phyloP scores from a whole-genome alignment of 2,888 invertebrate genomes.

The Peribatodes rhomboidaria region DNA sequence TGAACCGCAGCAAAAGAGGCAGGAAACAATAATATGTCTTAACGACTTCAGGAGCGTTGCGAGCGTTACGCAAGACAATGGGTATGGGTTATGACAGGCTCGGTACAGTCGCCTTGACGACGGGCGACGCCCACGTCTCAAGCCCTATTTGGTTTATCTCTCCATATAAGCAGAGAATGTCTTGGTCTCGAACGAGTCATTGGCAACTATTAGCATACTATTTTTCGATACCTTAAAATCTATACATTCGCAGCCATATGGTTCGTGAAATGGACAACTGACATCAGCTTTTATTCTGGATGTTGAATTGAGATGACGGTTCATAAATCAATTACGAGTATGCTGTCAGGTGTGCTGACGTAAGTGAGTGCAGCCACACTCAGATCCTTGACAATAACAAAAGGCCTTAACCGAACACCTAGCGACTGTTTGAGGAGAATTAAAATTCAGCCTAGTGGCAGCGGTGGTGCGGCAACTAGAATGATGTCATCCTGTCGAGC shows the following conservation, averaged over 20 bases:
- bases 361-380: conserved; percentile 51
- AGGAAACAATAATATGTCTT: conserved; percentile 76
- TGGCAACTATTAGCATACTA: conserved; percentile 67
- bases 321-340: conserved; percentile 39
- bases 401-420: conserved; percentile 56
- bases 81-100: conserved; percentile 63
- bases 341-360: conserved; percentile 51
- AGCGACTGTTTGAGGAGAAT: conserved; percentile 67
- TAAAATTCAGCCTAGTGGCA: conserved; percentile 70
- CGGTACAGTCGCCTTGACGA: conserved; percentile 64
- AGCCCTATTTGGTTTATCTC: conserved; percentile 73
- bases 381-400: conserved; percentile 61
- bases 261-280: conserved; percentile 37
- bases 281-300: conserved; percentile 39
- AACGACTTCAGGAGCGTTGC: conserved; percentile 63
- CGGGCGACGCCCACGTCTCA: conserved; percentile 75
- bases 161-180: conserved; percentile 79
- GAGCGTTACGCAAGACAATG: conserved; percentile 78
- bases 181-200: conserved; percentile 64
- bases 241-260: conserved; percentile 62
- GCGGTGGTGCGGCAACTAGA: conserved; percentile 52
- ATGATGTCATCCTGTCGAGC: conserved; percentile 75
- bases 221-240: conserved; percentile 67
- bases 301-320: conserved; percentile 32
- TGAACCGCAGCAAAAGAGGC: conserved; percentile 70